Conservation (phyloP, 2,888 invertebrate species). For the Exocentrus adspersus region DNA sequence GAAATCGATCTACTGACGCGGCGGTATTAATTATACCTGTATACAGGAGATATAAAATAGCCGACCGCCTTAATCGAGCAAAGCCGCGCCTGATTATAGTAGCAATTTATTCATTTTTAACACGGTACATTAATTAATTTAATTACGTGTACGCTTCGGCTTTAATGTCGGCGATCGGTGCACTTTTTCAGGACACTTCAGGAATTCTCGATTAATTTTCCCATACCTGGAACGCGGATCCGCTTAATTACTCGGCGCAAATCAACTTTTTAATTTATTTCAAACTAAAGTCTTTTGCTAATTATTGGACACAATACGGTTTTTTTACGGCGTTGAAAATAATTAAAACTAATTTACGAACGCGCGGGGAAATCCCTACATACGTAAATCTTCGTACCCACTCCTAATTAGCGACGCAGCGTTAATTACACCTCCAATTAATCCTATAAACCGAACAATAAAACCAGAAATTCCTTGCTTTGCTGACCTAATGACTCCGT, state of each 20-base stretch:
- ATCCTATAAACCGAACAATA: slow-evolving; percentile 12
- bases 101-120: slow-evolving; percentile 33
- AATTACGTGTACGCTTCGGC: slow-evolving; percentile 18
- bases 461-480: background rate
- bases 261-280: too few relatives aligned
- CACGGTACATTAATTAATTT: slow-evolving; percentile 33
- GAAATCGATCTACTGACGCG: slow-evolving; percentile 44
- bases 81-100: slow-evolving; percentile 22
- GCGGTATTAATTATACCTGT: slow-evolving; percentile 44
- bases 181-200: background rate
- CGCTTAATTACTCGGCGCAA: too few relatives aligned
- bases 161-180: background rate
- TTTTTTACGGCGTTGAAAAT: too few relatives aligned
- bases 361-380: too few relatives aligned
- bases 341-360: too few relatives aligned
- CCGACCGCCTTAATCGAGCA: slow-evolving; percentile 27
- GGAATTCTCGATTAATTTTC: slow-evolving; percentile 9
- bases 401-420: slow-evolving; percentile 2
- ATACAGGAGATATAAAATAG: too few relatives aligned
- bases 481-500: slow-evolving; percentile 9
- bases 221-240: background rate
- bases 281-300: too few relatives aligned
- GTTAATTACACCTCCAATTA: slow-evolving; percentile 23
- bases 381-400: background rate
- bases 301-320: too few relatives aligned